These are phyloP conservation scores for human DNA, from an alignment of 2,113 vertebrate genomes.

Conservation along the genomic window DNA sequence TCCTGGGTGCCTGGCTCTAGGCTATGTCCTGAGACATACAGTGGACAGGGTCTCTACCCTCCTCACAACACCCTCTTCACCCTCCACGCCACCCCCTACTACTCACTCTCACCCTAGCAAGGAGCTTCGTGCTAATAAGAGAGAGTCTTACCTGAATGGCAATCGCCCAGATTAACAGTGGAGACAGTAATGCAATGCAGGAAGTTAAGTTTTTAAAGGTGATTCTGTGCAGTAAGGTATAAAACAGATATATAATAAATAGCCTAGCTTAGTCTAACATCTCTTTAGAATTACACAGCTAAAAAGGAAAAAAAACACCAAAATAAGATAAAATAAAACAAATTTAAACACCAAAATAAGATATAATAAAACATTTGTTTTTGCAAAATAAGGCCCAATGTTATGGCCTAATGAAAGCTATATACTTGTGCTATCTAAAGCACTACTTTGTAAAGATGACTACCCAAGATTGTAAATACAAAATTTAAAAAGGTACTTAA, in stretches of 20 bases:
- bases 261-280: slow-evolving; percentile 14
- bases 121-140: not conserved
- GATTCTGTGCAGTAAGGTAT: slow-evolving; percentile 13
- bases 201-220: not conserved
- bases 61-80: not conserved
- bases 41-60: not conserved
- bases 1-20: slow-evolving; percentile 5
- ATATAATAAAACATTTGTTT: slow-evolving; percentile 10
- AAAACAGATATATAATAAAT: slow-evolving; percentile 21
- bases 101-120: not conserved
- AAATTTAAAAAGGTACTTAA: slow-evolving; percentile 24
- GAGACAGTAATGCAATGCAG: not conserved
- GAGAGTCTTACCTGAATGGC: not conserved
- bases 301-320: not conserved
- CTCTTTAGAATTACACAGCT: not conserved
- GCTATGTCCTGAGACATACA: not conserved
- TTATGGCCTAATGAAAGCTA: slow-evolving; percentile 37
- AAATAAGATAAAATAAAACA: slow-evolving; percentile 24
- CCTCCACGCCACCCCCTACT: not conserved
- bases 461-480: slow-evolving; percentile 62
- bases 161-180: not conserved
- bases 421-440: slow-evolving; percentile 35
- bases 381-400: not conserved
- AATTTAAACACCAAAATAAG: not conserved
- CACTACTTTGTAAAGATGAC: slow-evolving; percentile 45